These are phyloP conservation scores for Melanotaenia nigrans DNA, from an alignment of 2,797 vertebrate species.

Conservation along the genomic window DNA sequence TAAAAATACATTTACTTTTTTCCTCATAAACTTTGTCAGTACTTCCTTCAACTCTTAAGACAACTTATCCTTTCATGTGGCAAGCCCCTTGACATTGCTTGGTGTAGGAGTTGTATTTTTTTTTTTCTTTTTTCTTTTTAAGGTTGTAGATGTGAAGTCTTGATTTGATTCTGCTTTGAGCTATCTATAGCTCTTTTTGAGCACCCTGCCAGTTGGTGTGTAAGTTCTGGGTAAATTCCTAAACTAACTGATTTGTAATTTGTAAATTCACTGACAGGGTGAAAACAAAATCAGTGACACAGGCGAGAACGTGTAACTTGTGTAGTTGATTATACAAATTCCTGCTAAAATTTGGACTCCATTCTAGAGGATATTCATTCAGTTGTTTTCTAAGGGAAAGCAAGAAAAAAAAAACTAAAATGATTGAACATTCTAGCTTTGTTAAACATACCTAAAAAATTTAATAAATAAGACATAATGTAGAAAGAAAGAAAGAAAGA, in stretches of 20 bases:
- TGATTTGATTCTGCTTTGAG: conserved; percentile 75
- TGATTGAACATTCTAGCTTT: too few relatives aligned
- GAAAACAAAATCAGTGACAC: conserved; percentile 16
- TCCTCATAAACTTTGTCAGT: conserved; percentile 77
- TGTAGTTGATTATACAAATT: conserved; percentile 19
- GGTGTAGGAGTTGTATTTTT: conserved; percentile 57
- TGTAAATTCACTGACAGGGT: conserved; percentile 23
- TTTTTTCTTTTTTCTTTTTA: conserved; percentile 17
- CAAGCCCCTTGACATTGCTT: conserved; percentile 78
- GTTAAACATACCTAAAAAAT: too few relatives aligned
- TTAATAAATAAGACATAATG: neutral
- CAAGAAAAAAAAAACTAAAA: too few relatives aligned
- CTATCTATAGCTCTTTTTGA: conserved; percentile 73
- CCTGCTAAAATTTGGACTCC: neutral
- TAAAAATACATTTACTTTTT: conserved; percentile 79
- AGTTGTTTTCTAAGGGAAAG: neutral
- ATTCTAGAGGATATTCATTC: neutral
- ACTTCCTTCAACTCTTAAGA: conserved; percentile 72
- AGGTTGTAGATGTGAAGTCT: conserved; percentile 70
- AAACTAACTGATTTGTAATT: conserved; percentile 40
- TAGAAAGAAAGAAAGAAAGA: neutral
- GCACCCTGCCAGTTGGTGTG: conserved; percentile 52
- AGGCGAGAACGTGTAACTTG: conserved; percentile 25
- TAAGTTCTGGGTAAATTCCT: conserved; percentile 52
- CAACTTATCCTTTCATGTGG: conserved; percentile 79